Conservation (phyloP, 2,113 vertebrate genomes). For the Heloderma charlesbogerti region DNA sequence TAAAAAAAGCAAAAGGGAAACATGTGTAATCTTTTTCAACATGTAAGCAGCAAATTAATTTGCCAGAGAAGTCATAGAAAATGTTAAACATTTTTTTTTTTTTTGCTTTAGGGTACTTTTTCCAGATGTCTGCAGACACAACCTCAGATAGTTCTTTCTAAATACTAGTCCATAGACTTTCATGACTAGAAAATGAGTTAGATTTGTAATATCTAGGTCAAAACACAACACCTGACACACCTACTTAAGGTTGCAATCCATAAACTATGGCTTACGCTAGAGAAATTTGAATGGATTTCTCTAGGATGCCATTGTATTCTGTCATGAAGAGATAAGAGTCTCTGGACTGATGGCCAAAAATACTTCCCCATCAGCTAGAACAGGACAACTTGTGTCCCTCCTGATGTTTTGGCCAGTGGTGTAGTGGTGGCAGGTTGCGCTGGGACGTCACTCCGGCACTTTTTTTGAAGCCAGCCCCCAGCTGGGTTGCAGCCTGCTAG, state of each 20-base stretch:
- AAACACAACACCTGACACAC: neutral
- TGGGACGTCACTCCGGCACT: too few relatives aligned
- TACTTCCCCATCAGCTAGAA: neutral
- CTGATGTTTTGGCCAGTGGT: too few relatives aligned
- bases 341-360: neutral
- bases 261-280: neutral
- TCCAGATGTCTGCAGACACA: neutral
- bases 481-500: too few relatives aligned
- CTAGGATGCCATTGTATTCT: too few relatives aligned
- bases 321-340: neutral
- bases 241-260: neutral
- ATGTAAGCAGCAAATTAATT: slow-evolving; percentile 43
- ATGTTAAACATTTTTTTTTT: neutral
- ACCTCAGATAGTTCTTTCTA: neutral
- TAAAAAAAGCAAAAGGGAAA: neutral
- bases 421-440: too few relatives aligned
- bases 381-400: too few relatives aligned
- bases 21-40: slow-evolving; percentile 37
- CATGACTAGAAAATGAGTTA: neutral
- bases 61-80: slow-evolving; percentile 30
- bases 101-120: neutral
- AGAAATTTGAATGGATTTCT: neutral
- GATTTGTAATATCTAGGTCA: neutral
- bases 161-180: neutral
- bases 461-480: too few relatives aligned